Percentiles rank a stretch among this genome's conserved stretches.
Conservation (phyloP, 1,140 invertebrate genomes). For the Brevipalpus yothersi region DNA sequence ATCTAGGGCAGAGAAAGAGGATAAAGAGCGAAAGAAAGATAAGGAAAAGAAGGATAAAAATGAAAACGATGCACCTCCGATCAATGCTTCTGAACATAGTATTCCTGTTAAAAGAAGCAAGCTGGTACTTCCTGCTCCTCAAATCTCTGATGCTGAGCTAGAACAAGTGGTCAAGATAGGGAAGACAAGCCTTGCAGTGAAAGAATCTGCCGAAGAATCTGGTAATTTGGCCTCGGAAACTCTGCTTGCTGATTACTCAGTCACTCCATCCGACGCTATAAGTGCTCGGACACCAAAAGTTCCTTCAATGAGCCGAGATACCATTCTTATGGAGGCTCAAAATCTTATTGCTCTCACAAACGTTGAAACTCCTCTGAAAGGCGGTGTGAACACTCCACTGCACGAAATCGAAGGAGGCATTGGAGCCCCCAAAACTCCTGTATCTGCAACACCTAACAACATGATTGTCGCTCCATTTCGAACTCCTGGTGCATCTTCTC, state of each 20-base stretch:
- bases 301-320: conserved; percentile 37
- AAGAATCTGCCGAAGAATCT: conserved; percentile 65
- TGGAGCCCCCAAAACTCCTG: conserved; percentile 2
- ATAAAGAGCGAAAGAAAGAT: conserved; percentile 42
- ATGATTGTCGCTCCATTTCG: conserved; percentile 77
- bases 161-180: conserved; percentile 85
- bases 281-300: conserved; percentile 54
- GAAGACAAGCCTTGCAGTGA: conserved; percentile 70
- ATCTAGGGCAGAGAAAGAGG: conserved; percentile 55
- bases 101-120: conserved; percentile 88
- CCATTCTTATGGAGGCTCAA: conserved; percentile 57
- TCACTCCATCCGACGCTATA: conserved; percentile 36
- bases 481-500: conserved; percentile 21
- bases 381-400: conserved; percentile 77
- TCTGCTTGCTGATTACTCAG: conserved; percentile 68
- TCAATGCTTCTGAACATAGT: conserved; percentile 53
- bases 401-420: conserved; percentile 67
- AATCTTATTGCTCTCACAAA: conserved; percentile 94
- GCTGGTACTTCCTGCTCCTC: conserved; percentile 78
- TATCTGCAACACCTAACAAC: conserved; percentile 73
- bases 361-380: conserved; percentile 85
- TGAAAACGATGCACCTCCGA: conserved; percentile 81
- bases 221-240: conserved; percentile 55
- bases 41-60: conserved; percentile 76
- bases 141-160: conserved; percentile 61